phyloP scores from a whole-genome alignment of 2,113 vertebrate genomes.

The Desmodus rotundus region DNA sequence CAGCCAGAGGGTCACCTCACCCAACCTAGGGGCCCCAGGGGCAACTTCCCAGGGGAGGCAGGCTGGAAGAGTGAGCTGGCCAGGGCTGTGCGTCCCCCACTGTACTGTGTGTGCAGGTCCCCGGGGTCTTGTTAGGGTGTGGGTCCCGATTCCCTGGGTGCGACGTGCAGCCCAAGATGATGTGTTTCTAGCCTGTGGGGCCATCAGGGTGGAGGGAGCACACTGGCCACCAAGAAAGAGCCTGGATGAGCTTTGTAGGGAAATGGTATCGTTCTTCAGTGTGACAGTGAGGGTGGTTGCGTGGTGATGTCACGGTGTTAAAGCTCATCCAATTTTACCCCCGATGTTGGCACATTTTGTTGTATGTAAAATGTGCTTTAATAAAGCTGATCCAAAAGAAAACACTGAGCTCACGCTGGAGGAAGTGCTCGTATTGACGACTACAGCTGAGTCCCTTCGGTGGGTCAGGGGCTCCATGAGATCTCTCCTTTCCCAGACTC shows the following conservation, averaged over 20 bases:
- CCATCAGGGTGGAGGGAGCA: not conserved
- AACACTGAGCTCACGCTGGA: not conserved
- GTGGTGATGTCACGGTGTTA: not conserved
- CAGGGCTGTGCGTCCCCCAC: not conserved
- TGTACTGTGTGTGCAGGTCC: fast-evolving
- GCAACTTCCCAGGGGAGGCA: not conserved
- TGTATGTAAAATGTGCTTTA: not conserved
- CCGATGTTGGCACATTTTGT: not conserved
- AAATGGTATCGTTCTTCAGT: not conserved
- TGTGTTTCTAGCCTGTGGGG: not conserved
- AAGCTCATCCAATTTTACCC: not conserved
- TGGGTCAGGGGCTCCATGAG: no score
- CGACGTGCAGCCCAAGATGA: not conserved
- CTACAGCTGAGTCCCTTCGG: not conserved
- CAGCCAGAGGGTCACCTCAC: not conserved
- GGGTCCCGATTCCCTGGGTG: not conserved
- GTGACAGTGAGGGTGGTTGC: not conserved
- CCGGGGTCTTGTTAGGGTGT: not conserved
- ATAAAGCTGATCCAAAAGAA: not conserved
- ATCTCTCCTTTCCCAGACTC: not conserved
- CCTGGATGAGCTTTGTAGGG: not conserved
- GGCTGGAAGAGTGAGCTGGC: not conserved
- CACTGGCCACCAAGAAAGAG: not conserved
- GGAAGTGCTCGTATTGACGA: not conserved
- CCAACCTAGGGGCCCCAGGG: not conserved